A percentile compares a stretch with the other conserved stretches of the same genome.
phyloP scores from a whole-genome alignment of 2,888 invertebrate species.

The Tortrix viridana region DNA sequence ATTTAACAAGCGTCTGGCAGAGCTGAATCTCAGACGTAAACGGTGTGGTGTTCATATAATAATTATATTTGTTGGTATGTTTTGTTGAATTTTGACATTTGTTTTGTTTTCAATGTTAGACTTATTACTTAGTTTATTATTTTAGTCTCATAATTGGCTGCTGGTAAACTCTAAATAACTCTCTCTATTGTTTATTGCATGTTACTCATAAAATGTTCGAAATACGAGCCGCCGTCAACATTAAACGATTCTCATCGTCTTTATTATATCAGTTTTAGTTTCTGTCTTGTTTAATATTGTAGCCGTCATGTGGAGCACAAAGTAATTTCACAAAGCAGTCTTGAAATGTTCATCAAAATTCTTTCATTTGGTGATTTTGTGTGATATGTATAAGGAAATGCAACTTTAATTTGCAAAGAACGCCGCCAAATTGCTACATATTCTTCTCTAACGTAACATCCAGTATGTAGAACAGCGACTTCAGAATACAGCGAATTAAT shows the following conservation, averaged over 20 bases:
- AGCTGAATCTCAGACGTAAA: conserved; percentile 9
- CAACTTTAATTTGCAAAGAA: conserved; percentile 6
- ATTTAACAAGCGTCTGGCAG: conserved; percentile 12
- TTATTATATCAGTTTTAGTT: too few species aligned
- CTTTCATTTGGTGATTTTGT: background rate
- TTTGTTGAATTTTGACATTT: background rate
- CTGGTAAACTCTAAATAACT: too few species aligned
- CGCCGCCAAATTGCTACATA: conserved; percentile 5
- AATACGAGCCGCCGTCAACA: too few species aligned
- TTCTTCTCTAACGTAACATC: conserved; percentile 10
- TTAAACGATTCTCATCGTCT: too few species aligned
- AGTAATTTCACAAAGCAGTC: too few species aligned
- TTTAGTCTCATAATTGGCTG: background rate
- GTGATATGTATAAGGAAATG: background rate
- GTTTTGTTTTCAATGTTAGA: background rate
- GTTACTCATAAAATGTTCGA: too few species aligned
- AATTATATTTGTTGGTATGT: background rate
- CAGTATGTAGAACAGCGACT: too few species aligned
- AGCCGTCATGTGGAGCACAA: too few species aligned
- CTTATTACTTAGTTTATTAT: background rate
- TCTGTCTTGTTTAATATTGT: background rate
- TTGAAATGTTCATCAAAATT: background rate
- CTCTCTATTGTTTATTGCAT: too few species aligned
- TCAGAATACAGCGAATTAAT: conserved; percentile 33
- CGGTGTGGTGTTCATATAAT: conserved; percentile 13